Evolutionary conservation across 2,888 invertebrate species (phyloP).

Genomic region (Dorcus parallelipipedus): DNA sequence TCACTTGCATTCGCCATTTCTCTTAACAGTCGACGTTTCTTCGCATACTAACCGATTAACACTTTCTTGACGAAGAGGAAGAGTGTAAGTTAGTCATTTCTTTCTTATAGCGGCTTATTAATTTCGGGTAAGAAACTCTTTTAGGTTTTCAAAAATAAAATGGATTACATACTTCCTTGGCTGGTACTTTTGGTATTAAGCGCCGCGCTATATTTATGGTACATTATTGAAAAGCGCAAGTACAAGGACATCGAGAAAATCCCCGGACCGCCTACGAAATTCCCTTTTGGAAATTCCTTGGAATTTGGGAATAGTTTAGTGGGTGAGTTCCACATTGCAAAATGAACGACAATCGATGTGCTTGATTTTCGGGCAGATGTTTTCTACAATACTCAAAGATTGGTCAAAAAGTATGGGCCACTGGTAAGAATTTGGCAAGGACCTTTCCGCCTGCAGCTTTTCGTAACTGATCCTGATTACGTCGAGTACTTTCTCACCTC

Average conservation of each 20-base stretch:
- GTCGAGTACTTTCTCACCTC: constrained; percentile 25
- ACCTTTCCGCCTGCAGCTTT: constrained; percentile 14
- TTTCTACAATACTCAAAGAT: constrained; percentile 4
- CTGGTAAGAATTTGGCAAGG: constrained; percentile 21
- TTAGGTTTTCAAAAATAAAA: too few relatives aligned
- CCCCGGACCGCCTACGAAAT: constrained; percentile 10
- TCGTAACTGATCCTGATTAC: constrained; percentile 24
- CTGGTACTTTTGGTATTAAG: background rate
- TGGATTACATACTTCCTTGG: too few relatives aligned
- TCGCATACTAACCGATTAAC: too few relatives aligned
- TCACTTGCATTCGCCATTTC: too few relatives aligned
- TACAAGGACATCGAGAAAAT: constrained; percentile 9
- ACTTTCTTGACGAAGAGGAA: too few relatives aligned
- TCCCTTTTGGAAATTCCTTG: constrained; percentile 13
- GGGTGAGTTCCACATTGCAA: constrained; percentile 6
- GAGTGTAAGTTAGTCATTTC: too few relatives aligned
- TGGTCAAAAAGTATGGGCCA: constrained; percentile 19
- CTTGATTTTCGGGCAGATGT: background rate
- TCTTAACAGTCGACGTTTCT: too few relatives aligned
- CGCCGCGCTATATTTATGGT: constrained; percentile 5
- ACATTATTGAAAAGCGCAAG: constrained; percentile 2
- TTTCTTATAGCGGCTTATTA: too few relatives aligned
- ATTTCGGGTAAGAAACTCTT: too few relatives aligned
- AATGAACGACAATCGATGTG: too few relatives aligned
- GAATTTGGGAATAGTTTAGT: constrained; percentile 15